Evolutionary conservation across 2,113 vertebrate genomes (phyloP).

Genomic region (Zapus hudsonius): DNA sequence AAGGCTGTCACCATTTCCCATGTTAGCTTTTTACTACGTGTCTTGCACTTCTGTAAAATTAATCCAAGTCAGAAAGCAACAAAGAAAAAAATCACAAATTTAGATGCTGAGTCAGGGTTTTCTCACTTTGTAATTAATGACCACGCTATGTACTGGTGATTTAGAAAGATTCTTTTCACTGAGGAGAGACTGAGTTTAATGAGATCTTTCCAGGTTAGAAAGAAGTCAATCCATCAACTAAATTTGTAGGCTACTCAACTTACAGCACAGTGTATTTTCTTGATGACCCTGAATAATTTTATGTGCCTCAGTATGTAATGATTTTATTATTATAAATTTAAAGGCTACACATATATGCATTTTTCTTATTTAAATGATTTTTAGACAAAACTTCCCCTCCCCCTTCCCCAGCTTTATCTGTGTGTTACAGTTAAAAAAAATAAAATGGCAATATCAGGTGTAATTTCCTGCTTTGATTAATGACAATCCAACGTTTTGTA

Average conservation of each 20-base stretch:
- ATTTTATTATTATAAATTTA: conserved; percentile 10
- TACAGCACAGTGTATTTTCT: neutral
- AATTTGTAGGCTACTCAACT: neutral
- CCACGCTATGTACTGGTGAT: conserved; percentile 42
- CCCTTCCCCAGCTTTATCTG: conserved; percentile 37
- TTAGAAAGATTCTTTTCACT: conserved; percentile 61
- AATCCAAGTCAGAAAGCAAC: neutral
- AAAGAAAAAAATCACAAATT: neutral
- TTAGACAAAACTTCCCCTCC: too few relatives aligned
- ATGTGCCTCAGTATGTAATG: neutral
- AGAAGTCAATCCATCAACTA: conserved; percentile 54
- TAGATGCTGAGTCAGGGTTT: conserved; percentile 31
- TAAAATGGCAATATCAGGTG: conserved; percentile 67
- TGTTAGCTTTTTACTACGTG: neutral
- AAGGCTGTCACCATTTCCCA: neutral
- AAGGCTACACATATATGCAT: neutral
- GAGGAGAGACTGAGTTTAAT: conserved; percentile 54
- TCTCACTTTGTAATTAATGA: conserved; percentile 50
- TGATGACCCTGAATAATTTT: neutral
- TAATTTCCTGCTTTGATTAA: conserved; percentile 84
- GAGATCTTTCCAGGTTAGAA: conserved; percentile 12
- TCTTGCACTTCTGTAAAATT: neutral
- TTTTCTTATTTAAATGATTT: neutral
- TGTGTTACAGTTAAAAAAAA: conserved; percentile 57
- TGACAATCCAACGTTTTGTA: conserved; percentile 82